phyloP scores from a whole-genome alignment of 2,113 vertebrate genomes.

The Pomatostomus ruficeps region DNA sequence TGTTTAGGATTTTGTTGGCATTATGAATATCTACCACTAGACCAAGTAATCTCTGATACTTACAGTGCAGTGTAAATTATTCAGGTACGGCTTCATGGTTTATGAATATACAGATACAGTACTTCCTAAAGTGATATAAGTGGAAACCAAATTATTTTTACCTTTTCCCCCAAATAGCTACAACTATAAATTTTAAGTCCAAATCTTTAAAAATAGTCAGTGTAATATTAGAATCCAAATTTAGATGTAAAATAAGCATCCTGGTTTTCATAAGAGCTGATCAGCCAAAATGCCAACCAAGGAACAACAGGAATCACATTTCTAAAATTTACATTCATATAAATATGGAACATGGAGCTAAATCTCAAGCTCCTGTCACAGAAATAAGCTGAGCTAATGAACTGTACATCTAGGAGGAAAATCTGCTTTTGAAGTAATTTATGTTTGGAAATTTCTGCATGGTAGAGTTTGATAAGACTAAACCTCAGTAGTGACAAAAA shows the following conservation, averaged over 20 bases:
- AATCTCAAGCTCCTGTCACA: conserved; percentile 3
- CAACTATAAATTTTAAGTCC: background rate
- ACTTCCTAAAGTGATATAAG: background rate
- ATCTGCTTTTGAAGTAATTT: conserved; percentile 30
- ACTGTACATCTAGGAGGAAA: conserved; percentile 25
- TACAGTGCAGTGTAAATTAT: background rate
- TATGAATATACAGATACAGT: background rate
- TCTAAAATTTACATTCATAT: conserved; percentile 21
- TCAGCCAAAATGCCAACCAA: background rate
- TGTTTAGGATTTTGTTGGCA: background rate
- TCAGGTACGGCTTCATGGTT: background rate
- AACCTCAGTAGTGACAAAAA: background rate
- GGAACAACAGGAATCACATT: conserved; percentile 2
- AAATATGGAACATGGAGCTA: background rate
- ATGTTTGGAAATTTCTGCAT: conserved; percentile 26
- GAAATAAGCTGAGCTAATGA: conserved; percentile 16
- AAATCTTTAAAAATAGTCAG: background rate
- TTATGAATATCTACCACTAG: background rate
- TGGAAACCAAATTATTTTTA: background rate
- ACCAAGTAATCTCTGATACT: background rate
- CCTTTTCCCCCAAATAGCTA: background rate
- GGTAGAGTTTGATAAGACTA: conserved; percentile 9
- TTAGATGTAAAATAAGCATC: background rate
- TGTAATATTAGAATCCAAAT: background rate
- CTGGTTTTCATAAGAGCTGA: background rate